These are phyloP conservation scores for Fopius arisanus DNA, from an alignment of 1,140 invertebrate species.

Conservation along the genomic window DNA sequence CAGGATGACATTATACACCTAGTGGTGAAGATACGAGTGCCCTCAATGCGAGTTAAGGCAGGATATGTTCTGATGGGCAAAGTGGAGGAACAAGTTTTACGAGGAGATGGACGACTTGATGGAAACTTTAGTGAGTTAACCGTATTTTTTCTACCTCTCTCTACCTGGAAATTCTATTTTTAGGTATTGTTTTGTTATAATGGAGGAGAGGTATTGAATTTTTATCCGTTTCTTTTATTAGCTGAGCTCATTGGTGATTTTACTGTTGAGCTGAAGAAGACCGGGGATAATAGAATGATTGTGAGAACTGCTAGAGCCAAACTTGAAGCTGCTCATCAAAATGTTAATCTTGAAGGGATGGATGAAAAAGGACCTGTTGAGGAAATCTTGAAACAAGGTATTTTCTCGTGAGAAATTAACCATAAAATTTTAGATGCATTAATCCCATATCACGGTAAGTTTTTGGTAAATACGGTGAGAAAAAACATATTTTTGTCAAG, in stretches of 20 bases:
- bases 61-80: conserved; percentile 54
- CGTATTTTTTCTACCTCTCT: not conserved
- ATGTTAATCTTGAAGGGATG: conserved; percentile 55
- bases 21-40: conserved; percentile 54
- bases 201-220: not conserved
- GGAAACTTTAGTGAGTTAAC: conserved; percentile 58
- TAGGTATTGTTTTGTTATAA: not conserved
- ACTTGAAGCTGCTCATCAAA: conserved; percentile 44
- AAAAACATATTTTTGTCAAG: too few relatives aligned
- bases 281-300: conserved; percentile 46
- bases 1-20: conserved; percentile 61
- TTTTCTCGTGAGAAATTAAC: too few relatives aligned
- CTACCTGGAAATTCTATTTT: not conserved
- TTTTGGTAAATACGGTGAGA: too few relatives aligned
- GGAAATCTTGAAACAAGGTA: conserved; percentile 54
- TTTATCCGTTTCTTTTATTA: conserved; percentile 24
- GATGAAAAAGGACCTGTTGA: conserved; percentile 54
- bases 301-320: conserved; percentile 57
- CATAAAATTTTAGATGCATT: too few relatives aligned
- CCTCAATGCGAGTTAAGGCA: conserved; percentile 52
- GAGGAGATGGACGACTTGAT: conserved; percentile 51
- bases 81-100: conserved; percentile 51
- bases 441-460: too few relatives aligned
- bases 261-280: conserved; percentile 57
- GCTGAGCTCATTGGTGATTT: conserved; percentile 57